A percentile compares a stretch with the other conserved stretches of the same genome.
Evolutionary conservation across 2,113 vertebrate species (phyloP).

Genomic region (Bos javanicus): DNA sequence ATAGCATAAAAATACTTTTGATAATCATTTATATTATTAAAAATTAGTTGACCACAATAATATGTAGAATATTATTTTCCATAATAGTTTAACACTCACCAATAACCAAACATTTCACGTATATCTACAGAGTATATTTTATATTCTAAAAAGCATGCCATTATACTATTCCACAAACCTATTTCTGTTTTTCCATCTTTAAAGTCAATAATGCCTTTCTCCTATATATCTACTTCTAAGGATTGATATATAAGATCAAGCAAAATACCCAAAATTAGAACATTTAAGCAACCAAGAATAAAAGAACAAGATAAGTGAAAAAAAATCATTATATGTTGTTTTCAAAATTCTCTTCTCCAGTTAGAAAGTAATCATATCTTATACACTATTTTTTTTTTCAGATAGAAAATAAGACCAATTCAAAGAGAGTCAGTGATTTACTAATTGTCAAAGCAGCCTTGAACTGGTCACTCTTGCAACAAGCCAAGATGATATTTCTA

Average conservation of each 20-base stretch:
- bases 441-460: not conserved
- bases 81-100: not conserved
- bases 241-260: not conserved
- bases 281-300: constrained; percentile 36
- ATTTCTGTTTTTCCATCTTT: not conserved
- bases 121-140: not conserved
- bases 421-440: not conserved
- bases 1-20: constrained; percentile 65
- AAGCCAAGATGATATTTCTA: not conserved
- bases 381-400: not conserved
- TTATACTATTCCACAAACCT: not conserved
- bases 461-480: not conserved
- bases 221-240: not conserved
- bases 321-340: not conserved
- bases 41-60: not conserved
- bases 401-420: not conserved
- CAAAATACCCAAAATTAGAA: not conserved
- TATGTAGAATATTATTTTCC: not conserved
- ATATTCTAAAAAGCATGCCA: not conserved
- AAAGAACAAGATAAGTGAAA: not conserved
- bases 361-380: constrained; percentile 44
- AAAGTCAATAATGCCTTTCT: constrained; percentile 23
- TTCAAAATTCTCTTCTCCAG: not conserved
- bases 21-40: not conserved
- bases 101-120: not conserved